Evolutionary conservation across 2,888 invertebrate species (phyloP).

Genomic region (Drosophila kanekoi): DNA sequence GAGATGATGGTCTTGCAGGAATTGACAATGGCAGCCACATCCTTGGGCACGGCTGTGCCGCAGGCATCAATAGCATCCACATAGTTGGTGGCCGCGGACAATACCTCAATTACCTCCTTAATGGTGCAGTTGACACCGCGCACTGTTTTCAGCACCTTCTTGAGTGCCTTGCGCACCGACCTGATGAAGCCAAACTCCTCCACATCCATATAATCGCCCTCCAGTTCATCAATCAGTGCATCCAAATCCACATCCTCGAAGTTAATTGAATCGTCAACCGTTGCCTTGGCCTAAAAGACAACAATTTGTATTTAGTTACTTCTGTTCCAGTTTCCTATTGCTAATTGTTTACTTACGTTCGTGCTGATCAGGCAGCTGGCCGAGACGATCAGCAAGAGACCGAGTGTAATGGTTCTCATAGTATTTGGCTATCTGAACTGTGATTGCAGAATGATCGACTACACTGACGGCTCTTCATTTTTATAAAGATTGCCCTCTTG

Average conservation of each 20-base stretch:
- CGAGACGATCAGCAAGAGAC: slow-evolving; percentile 46
- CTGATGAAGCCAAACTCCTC: slow-evolving; percentile 36
- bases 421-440: slow-evolving; percentile 26
- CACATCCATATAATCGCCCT: slow-evolving; percentile 45
- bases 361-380: slow-evolving; percentile 57
- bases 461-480: slow-evolving; percentile 5
- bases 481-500: slow-evolving; percentile 28
- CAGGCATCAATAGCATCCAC: slow-evolving; percentile 47
- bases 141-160: slow-evolving; percentile 15
- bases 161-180: slow-evolving; percentile 7
- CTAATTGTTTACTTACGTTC: slow-evolving; percentile 50
- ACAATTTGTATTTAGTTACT: not conserved
- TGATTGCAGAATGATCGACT: slow-evolving; percentile 17
- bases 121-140: slow-evolving; percentile 57
- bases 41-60: slow-evolving; percentile 50
- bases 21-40: slow-evolving; percentile 42
- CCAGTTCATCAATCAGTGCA: slow-evolving; percentile 18
- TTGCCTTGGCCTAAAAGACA: slow-evolving; percentile 35
- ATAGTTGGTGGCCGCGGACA: slow-evolving; percentile 47
- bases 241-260: slow-evolving; percentile 31
- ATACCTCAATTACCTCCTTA: slow-evolving; percentile 43
- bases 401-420: slow-evolving; percentile 54
- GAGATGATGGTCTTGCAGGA: slow-evolving; percentile 39
- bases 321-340: not conserved
- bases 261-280: not conserved